Evolutionary conservation across 2,888 invertebrate species (phyloP).

Genomic region (Macrosiphum euphorbiae): DNA sequence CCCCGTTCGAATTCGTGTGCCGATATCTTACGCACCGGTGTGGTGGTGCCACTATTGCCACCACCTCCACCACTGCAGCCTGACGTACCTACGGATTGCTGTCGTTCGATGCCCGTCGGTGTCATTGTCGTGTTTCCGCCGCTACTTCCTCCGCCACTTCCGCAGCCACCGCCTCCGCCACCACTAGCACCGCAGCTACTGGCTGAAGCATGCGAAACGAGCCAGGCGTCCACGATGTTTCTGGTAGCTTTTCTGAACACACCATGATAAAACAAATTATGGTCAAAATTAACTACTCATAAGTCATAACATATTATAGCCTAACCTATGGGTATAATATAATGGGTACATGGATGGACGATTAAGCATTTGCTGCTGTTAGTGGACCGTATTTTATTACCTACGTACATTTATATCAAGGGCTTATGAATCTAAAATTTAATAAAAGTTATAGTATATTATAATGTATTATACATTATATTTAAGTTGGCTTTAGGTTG

Average conservation of each 20-base stretch:
- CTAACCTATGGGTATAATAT: background rate
- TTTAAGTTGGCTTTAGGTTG: background rate
- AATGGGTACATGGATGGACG: background rate
- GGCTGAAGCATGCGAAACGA: constrained; percentile 83
- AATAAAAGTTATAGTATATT: too few species aligned
- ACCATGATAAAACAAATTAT: constrained; percentile 21
- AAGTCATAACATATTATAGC: background rate
- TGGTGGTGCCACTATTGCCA: constrained; percentile 87
- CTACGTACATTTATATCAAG: too few species aligned
- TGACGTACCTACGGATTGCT: constrained; percentile 68
- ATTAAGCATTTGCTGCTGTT: too few species aligned
- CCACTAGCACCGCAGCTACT: constrained; percentile 69
- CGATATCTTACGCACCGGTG: constrained; percentile 93
- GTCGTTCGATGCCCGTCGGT: constrained; percentile 60
- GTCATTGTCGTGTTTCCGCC: constrained; percentile 65
- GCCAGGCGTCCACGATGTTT: constrained; percentile 93
- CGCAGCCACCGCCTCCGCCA: constrained; percentile 62
- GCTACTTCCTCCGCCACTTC: constrained; percentile 69
- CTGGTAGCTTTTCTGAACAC: constrained; percentile 87
- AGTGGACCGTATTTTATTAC: too few species aligned
- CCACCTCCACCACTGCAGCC: constrained; percentile 68
- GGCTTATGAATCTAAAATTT: too few species aligned
- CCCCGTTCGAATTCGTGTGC: constrained; percentile 97
- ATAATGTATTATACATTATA: background rate
- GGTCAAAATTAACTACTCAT: background rate